Base-by-base conservation (phyloP, 2,113 vertebrate genomes). In the Xiphorhynchus elegans region DNA sequence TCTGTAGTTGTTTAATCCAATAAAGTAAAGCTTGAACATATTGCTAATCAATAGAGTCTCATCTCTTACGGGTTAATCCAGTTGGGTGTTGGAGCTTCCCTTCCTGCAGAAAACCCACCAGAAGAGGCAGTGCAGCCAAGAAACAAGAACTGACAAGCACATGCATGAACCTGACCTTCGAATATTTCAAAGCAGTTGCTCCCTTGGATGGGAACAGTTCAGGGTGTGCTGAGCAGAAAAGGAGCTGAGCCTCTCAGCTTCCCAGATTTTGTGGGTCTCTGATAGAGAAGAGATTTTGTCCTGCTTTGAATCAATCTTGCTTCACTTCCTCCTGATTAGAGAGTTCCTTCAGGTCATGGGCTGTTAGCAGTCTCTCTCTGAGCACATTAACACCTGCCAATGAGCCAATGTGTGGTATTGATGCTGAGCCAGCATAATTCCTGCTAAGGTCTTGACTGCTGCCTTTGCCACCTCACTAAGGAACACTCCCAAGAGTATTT, bases 381-480 rank as follows among this genome's bases (percentile, higher is more conserved):
- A 84, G 90, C 87, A 21, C 95, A 95, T 96, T 97, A 96, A 73
- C 95, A 96, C 94, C 91, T 96, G 81, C 96, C 94, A 85, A 83
- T 96, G 89, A 97, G 87, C 87, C 96, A 56, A 85, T 59, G 75
- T 84, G 68, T 11, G 0, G 42, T 44, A 94, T 80, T 63, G 90
- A 87, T 88, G 95, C 93, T 96, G 92, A 95, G 90, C 76, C 95
- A 93, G 92, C 90, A 74, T 2, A 66, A 90, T 83, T 94, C 85
- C 92, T 63, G 85, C 75, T 33, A 85, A 90, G 87, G 66, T 62
- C 80, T 87, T 16, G 33, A 35, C 91, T 90, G 84, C 80, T 87
- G 89, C 83, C 90, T 93, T 93, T 95, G 79, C 85, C 93, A 92
- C 90, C 79, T 97, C 95, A 3, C 75, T 47, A 15, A 86, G 82